Base-by-base conservation (phyloP, 2,113 vertebrate species). In the Xiphophorus hellerii region DNA sequence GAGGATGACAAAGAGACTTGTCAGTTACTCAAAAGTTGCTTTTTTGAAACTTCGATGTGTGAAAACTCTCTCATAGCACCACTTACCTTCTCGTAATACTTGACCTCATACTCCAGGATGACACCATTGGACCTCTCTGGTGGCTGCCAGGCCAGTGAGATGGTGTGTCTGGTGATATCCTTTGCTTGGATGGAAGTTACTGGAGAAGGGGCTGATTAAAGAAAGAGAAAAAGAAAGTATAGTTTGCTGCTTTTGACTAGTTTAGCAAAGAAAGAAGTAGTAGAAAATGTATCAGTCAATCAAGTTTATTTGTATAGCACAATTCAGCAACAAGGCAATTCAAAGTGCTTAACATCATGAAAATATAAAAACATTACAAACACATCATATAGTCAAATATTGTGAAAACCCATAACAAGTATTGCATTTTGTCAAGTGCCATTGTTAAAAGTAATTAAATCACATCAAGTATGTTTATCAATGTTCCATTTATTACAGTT, bases 51-150 rank as follows among this genome's bases (percentile, higher is more conserved):
- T 39, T 42, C 30, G 3, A 44, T 31, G 9, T 12, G 3, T 15
- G 63, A 42, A 22, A 44, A 20, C 3, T 80, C 37, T 74, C 74
- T 69, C 20, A 44, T 6, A 2, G 31, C 3, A 17, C 25, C 22
- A 25, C 85, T 92, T 93, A 99, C 98, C 98, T 99, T 99, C 85
- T 99, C 98, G 5, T 98, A 99, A 88, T 99, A 99, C 85, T 99
- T 99, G 93, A 99, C 96, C 92, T 99, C 97, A 5, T 99, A 99
- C 78, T 99, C 98, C 84, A 99, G 89, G 84, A 99, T 99, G 74
- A 99, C 98, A 27, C 98, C 98, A 3, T 99, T 99, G 89, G 97
- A 96, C 35, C 96, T 93, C 33, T 99, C 97, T 1, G 98, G 98
- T 27, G 98, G 96, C 85, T 98, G 93, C 98, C 98, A 99, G 62